Evolutionary conservation across 2,888 invertebrate species (phyloP).

Genomic region (Drosophila maculinotata): DNA sequence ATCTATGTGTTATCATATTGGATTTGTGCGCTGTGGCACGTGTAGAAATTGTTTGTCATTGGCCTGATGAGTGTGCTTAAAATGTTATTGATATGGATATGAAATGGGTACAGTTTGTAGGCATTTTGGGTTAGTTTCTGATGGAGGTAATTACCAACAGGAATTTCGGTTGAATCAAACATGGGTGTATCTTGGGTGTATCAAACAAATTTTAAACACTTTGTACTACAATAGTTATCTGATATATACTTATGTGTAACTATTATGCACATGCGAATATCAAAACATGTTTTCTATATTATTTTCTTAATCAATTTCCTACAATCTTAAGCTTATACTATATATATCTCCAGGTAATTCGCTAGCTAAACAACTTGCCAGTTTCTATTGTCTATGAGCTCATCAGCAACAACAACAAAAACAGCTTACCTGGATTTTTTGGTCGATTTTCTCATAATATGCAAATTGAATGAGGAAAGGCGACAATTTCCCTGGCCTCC

Average conservation of each 20-base stretch:
- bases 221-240: too few species aligned
- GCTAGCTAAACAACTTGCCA: slow-evolving; percentile 1
- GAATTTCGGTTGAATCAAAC: not conserved
- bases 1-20: slow-evolving; percentile 35
- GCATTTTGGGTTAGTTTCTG: not conserved
- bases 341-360: not conserved
- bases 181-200: too few species aligned
- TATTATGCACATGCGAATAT: slow-evolving; percentile 1
- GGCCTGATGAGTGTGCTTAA: slow-evolving; percentile 56
- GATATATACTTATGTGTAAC: too few species aligned
- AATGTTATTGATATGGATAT: slow-evolving; percentile 60
- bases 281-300: not conserved
- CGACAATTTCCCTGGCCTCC: slow-evolving; percentile 58
- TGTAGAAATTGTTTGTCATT: slow-evolving; percentile 60
- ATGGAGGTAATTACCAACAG: slow-evolving; percentile 25
- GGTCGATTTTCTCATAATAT: slow-evolving; percentile 67
- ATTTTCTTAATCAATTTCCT: not conserved
- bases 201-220: too few species aligned
- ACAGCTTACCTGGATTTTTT: slow-evolving; percentile 11
- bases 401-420: slow-evolving; percentile 24
- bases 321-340: not conserved
- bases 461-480: slow-evolving; percentile 65
- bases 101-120: slow-evolving; percentile 6
- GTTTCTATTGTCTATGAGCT: slow-evolving; percentile 30
- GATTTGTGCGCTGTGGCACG: slow-evolving; percentile 53